Evolutionary conservation across 2,888 invertebrate species (phyloP).

Genomic region (Bhutanitis thaidina): DNA sequence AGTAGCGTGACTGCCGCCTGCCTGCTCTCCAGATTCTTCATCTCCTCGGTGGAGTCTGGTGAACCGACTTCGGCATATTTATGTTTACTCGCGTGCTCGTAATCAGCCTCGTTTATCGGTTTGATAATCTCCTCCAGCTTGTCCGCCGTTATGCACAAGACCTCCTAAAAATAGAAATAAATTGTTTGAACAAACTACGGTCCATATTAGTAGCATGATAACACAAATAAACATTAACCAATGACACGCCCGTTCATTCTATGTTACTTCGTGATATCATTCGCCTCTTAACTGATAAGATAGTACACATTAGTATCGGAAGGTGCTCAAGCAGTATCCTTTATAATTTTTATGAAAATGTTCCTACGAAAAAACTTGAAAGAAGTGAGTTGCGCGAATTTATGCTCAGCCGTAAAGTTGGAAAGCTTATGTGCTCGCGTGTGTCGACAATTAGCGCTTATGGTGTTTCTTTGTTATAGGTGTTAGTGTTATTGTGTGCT

Average conservation of each 20-base stretch:
- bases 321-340: constrained; percentile 60
- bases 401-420: constrained; percentile 28
- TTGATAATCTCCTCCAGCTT: constrained; percentile 80
- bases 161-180: constrained; percentile 75
- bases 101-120: constrained; percentile 61
- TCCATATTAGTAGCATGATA: constrained; percentile 56
- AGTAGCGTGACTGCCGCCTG: constrained; percentile 75
- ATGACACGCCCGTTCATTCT: constrained; percentile 57
- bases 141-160: constrained; percentile 77
- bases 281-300: constrained; percentile 62
- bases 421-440: constrained; percentile 32
- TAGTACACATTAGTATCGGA: constrained; percentile 53
- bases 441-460: constrained; percentile 11
- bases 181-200: constrained; percentile 50
- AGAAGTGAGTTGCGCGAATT: constrained; percentile 52
- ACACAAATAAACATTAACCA: constrained; percentile 58
- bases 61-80: constrained; percentile 69
- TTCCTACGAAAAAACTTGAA: constrained; percentile 40
- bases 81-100: constrained; percentile 52
- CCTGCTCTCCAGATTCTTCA: constrained; percentile 75
- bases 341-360: constrained; percentile 64
- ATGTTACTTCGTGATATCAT: constrained; percentile 62
- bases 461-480: constrained; percentile 67
- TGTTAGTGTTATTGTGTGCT: constrained; percentile 65
- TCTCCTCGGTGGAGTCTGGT: constrained; percentile 74